A percentile compares a stretch with the other conserved stretches of the same genome.
These are phyloP conservation scores for Psix sp. DNA, from an alignment of 1,140 invertebrate genomes.

Conservation along the genomic window DNA sequence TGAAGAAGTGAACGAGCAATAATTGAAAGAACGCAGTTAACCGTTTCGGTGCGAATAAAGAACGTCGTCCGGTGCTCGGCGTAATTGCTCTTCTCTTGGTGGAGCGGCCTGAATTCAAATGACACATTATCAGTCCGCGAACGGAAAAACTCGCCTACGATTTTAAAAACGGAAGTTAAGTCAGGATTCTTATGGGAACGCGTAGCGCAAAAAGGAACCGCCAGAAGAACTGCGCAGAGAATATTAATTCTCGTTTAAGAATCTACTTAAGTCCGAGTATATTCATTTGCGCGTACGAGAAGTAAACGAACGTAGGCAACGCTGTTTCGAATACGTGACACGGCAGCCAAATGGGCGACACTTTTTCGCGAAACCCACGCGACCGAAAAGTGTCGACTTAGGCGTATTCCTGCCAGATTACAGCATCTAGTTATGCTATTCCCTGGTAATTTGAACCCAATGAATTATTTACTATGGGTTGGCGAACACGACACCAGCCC, in stretches of 20 bases:
- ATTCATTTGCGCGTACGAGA: slow-evolving; percentile 16
- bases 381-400: slow-evolving; percentile 39
- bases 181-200: slow-evolving; percentile 20
- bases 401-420: slow-evolving; percentile 42
- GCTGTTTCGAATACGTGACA: slow-evolving; percentile 64
- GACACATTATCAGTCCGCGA: slow-evolving; percentile 28
- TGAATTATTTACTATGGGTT: slow-evolving; percentile 69
- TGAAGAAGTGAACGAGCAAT: slow-evolving; percentile 37
- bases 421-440: slow-evolving; percentile 56
- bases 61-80: slow-evolving; percentile 33
- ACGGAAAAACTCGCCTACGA: slow-evolving; percentile 37
- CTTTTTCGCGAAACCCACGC: slow-evolving; percentile 25
- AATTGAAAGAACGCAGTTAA: slow-evolving; percentile 35
- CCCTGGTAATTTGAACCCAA: slow-evolving; percentile 56
- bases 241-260: slow-evolving; percentile 44
- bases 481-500: slow-evolving; percentile 56
- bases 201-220: slow-evolving; percentile 31
- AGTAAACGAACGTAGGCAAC: too few species aligned
- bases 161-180: slow-evolving; percentile 38
- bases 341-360: slow-evolving; percentile 50
- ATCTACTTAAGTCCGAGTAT: slow-evolving; percentile 18
- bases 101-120: slow-evolving; percentile 33
- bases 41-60: slow-evolving; percentile 32
- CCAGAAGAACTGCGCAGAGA: slow-evolving; percentile 13
- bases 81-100: slow-evolving; percentile 18